Conservation (phyloP, 2,113 vertebrate species). For the Struthio camelus region DNA sequence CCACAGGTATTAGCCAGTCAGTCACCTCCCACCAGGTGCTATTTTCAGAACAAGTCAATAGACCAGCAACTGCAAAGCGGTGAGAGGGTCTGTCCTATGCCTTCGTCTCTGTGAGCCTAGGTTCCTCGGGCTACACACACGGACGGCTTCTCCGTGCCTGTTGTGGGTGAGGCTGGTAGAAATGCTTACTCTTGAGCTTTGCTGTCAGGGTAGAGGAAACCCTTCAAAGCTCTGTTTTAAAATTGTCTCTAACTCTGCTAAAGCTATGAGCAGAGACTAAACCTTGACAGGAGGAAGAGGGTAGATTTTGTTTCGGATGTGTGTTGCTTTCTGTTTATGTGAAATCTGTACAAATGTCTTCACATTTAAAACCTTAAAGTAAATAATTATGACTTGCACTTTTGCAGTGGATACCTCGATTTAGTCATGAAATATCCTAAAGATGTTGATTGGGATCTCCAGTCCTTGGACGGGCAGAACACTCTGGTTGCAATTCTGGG, state of each 20-base stretch:
- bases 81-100: neutral
- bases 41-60: conserved; percentile 59
- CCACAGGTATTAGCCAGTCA: conserved; percentile 70
- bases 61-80: conserved; percentile 9
- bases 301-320: neutral
- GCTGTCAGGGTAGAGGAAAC: neutral
- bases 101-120: neutral
- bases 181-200: neutral
- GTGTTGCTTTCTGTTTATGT: neutral
- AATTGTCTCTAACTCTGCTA: neutral
- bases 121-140: neutral
- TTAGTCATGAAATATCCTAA: neutral
- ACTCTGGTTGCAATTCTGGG: neutral
- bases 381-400: neutral
- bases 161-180: neutral
- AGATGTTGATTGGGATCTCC: neutral
- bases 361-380: neutral
- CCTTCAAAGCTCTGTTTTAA: neutral
- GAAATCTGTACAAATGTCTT: neutral
- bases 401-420: neutral
- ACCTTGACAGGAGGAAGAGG: neutral
- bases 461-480: neutral
- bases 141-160: neutral
- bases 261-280: neutral
- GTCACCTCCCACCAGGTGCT: conserved; percentile 65